Percentiles rank a stretch among this genome's conserved stretches.
Evolutionary conservation across 2,888 invertebrate species (phyloP).

Genomic region (Anoncus sp.): DNA sequence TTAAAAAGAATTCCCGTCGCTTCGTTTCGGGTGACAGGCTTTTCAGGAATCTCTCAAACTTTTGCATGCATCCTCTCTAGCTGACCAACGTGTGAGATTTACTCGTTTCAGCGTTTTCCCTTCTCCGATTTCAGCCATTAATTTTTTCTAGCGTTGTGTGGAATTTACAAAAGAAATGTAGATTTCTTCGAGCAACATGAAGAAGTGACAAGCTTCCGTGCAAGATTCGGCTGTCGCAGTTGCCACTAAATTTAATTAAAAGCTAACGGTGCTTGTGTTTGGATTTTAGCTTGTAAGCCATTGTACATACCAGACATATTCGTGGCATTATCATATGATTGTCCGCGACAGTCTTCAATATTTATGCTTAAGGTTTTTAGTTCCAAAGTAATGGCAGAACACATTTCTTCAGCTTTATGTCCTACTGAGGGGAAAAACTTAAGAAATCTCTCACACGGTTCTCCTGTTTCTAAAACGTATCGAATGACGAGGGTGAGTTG

Average conservation of each 20-base stretch:
- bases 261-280: conserved; percentile 45
- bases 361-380: neutral
- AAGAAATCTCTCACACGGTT: conserved; percentile 64
- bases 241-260: conserved; percentile 66
- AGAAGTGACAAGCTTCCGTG: conserved; percentile 66
- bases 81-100: conserved; percentile 74
- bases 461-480: conserved; percentile 61
- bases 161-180: conserved; percentile 64
- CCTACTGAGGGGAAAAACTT: conserved; percentile 67
- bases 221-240: conserved; percentile 61
- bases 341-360: conserved; percentile 67
- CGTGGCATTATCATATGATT: conserved; percentile 69
- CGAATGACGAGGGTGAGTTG: conserved; percentile 68
- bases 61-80: conserved; percentile 70
- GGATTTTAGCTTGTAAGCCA: conserved; percentile 65
- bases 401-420: conserved; percentile 72
- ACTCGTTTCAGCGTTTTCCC: conserved; percentile 66
- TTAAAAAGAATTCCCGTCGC: conserved; percentile 67
- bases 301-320: conserved; percentile 70
- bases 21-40: conserved; percentile 69
- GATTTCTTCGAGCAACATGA: conserved; percentile 65
- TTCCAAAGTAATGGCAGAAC: neutral
- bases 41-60: conserved; percentile 69
- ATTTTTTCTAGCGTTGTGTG: conserved; percentile 64
- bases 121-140: neutral